Evolutionary conservation across 1,140 invertebrate genomes (phyloP).

Genomic region (Phenacoccus solenopsis): DNA sequence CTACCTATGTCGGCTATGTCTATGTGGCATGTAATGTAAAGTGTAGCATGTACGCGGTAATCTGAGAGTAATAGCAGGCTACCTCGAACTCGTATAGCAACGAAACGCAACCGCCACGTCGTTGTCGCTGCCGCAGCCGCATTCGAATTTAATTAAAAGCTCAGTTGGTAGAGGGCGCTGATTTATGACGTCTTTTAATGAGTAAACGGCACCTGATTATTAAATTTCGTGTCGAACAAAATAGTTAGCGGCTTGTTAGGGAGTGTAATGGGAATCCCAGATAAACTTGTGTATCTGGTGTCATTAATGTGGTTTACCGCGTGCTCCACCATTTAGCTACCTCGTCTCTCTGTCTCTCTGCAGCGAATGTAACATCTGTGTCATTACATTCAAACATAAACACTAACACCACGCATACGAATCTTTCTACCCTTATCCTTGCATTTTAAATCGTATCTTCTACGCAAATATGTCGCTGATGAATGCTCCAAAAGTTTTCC

Average conservation of each 20-base stretch:
- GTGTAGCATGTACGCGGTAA: too few species aligned
- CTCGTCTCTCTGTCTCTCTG: neutral
- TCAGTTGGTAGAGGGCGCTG: neutral
- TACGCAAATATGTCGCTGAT: neutral
- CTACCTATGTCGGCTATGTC: too few species aligned
- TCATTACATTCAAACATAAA: slow-evolving; percentile 18
- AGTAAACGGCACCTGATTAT: slow-evolving; percentile 17
- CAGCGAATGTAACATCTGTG: slow-evolving; percentile 5
- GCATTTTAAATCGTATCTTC: neutral
- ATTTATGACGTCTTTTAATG: slow-evolving; percentile 17
- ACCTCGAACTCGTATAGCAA: too few species aligned
- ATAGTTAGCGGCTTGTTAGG: slow-evolving; percentile 17
- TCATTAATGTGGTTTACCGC: slow-evolving; percentile 14
- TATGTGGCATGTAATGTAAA: too few species aligned
- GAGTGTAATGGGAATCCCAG: slow-evolving; percentile 11
- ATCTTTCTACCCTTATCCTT: neutral
- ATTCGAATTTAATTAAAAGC: slow-evolving; percentile 18
- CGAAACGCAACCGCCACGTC: neutral
- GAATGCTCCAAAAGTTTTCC: slow-evolving; percentile 10
- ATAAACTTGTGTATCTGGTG: slow-evolving; percentile 16
- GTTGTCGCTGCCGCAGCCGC: too few species aligned
- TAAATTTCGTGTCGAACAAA: slow-evolving; percentile 18
- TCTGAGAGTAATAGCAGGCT: too few species aligned
- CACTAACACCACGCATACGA: slow-evolving; percentile 14
- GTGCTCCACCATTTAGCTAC: neutral